Evolutionary conservation across 2,113 vertebrate genomes (phyloP).

Genomic region (Mixornis gularis): DNA sequence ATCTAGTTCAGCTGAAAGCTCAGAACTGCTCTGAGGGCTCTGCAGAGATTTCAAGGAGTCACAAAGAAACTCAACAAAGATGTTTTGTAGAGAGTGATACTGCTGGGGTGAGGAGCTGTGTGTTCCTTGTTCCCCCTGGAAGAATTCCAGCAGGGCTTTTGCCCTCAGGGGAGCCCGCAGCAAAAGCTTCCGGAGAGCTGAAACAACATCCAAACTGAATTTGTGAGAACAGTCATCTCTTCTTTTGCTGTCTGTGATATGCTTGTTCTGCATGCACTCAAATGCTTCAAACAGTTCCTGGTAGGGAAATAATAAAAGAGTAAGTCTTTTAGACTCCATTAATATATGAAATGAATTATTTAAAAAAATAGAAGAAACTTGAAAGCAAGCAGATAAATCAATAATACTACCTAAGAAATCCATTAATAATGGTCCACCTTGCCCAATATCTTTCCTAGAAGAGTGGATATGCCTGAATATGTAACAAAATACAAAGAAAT

Average conservation of each 20-base stretch:
- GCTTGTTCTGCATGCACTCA: constrained; percentile 47
- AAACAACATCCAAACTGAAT: constrained; percentile 71
- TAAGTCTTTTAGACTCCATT: background rate
- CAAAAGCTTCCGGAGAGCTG: constrained; percentile 77
- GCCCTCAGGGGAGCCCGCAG: constrained; percentile 74
- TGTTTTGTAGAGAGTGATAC: constrained; percentile 68
- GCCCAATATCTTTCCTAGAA: background rate
- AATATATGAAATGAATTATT: background rate
- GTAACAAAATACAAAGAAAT: background rate
- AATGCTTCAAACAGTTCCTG: constrained; percentile 86
- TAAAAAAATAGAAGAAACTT: background rate
- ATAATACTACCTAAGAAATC: background rate
- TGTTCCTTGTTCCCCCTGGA: constrained; percentile 61
- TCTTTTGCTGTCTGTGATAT: constrained; percentile 16
- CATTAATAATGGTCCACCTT: background rate
- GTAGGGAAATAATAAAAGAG: background rate
- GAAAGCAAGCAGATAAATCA: background rate
- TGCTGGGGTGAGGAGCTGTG: background rate
- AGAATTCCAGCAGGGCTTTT: constrained; percentile 77
- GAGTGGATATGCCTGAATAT: background rate
- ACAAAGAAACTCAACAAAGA: constrained; percentile 79
- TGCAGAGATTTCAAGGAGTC: constrained; percentile 66
- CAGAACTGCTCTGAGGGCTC: constrained; percentile 24
- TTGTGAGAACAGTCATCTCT: constrained; percentile 13
- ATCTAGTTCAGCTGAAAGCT: background rate